Evolutionary conservation across 2,888 invertebrate genomes (phyloP).

Genomic region (Bruchidius siliquastri): DNA sequence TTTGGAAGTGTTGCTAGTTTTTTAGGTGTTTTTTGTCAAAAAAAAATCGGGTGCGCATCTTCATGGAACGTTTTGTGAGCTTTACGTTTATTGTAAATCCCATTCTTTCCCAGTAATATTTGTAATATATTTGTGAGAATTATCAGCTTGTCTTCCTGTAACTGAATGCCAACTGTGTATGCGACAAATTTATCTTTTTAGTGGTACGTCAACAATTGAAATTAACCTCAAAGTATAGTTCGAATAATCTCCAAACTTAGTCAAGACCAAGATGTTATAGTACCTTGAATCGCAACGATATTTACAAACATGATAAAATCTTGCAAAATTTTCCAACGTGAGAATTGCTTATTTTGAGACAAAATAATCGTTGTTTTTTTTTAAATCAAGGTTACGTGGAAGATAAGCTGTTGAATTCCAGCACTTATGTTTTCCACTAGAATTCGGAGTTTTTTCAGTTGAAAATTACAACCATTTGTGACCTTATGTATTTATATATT

Average conservation of each 20-base stretch:
- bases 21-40: neutral
- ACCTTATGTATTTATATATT: constrained; percentile 35
- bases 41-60: neutral
- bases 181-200: too few relatives aligned
- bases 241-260: too few relatives aligned
- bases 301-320: too few relatives aligned
- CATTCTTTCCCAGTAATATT: neutral
- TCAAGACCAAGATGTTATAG: too few relatives aligned
- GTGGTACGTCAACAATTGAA: too few relatives aligned
- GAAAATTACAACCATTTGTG: constrained; percentile 8
- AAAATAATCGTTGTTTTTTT: too few relatives aligned
- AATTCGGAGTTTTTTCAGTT: constrained; percentile 7
- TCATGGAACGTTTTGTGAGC: neutral
- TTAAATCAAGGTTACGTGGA: neutral
- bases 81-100: neutral
- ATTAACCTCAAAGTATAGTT: too few relatives aligned
- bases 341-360: too few relatives aligned
- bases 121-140: neutral
- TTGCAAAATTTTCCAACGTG: too few relatives aligned
- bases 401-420: neutral
- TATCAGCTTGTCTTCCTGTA: neutral
- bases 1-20: neutral
- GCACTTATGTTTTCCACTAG: neutral
- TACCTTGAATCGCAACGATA: too few relatives aligned
- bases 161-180: neutral